A percentile compares a stretch with the other conserved stretches of the same genome.
These are phyloP conservation scores for Crotalus horridus DNA, from an alignment of 2,113 vertebrate genomes.

Conservation along the genomic window DNA sequence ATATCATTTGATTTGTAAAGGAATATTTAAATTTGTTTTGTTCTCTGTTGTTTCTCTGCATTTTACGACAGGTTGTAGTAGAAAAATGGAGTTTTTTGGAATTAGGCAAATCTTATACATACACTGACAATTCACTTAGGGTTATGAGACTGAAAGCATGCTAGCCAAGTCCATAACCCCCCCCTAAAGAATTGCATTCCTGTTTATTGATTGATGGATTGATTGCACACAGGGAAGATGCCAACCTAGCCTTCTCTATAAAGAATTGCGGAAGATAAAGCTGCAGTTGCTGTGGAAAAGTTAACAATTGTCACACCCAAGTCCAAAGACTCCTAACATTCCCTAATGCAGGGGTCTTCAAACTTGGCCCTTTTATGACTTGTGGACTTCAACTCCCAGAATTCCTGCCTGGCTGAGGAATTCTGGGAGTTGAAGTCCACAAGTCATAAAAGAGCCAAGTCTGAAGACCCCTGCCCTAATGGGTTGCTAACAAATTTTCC, in stretches of 20 bases:
- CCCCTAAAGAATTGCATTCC: not conserved
- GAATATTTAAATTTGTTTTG: constrained; percentile 16
- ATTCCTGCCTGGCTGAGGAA: too few relatives aligned
- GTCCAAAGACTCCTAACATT: not conserved
- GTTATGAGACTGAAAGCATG: not conserved
- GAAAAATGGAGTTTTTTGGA: constrained; percentile 25
- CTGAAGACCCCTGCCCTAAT: too few relatives aligned
- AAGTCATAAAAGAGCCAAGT: too few relatives aligned
- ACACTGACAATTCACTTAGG: constrained; percentile 22
- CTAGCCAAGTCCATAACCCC: constrained; percentile 1
- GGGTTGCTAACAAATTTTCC: not conserved
- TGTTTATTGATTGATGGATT: constrained; percentile 14
- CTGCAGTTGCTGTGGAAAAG: not conserved
- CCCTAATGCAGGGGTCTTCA: too few relatives aligned
- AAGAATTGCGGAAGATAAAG: not conserved
- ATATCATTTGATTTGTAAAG: constrained; percentile 42
- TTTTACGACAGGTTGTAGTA: constrained; percentile 37
- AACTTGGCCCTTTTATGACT: too few relatives aligned
- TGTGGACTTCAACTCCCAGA: too few relatives aligned
- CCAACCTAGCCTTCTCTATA: not conserved
- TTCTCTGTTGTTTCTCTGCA: constrained; percentile 5
- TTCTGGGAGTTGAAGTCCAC: too few relatives aligned
- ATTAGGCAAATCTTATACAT: constrained; percentile 23
- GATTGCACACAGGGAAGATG: not conserved
- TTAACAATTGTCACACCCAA: not conserved